Evolutionary conservation across 2,113 vertebrate genomes (phyloP), one percentile per base, ranked within the genome.

Genomic region (Aphelocoma coerulescens): DNA sequence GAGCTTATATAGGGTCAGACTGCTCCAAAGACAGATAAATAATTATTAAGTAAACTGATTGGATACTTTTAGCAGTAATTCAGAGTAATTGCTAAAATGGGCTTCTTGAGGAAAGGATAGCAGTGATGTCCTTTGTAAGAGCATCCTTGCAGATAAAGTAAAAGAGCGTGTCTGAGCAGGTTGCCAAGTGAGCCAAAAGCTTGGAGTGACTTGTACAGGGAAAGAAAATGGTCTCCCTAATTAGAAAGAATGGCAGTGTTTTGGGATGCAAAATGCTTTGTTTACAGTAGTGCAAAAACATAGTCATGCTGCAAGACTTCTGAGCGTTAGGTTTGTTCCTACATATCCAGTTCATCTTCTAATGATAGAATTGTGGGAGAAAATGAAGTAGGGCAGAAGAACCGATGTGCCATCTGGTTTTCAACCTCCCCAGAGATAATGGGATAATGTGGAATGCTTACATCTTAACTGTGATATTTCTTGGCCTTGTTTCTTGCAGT

Each of bases 401-500:
- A 75, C 54, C 11, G 1, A 17, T 0, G 0, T 58, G 33, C 21
- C 20, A 10, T 62, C 33, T 68, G 23, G 5, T 83, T 83, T 85
- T 52, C 37, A 79, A 1, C 17, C 8, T 94, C 13, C 7, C 23
- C 26, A 27, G 37, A 67, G 30, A 14, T 59, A 55, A 51, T 48
- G 14, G 20, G 22, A 18, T 66, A 82, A 35, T 37, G 16, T 89
- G 58, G 18, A 80, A 63, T 44, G 39, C 30, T 78, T 39, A 7
- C 15, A 43, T 79, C 26, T 77, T 87, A 49, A 48, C n/a, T 71
- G 46, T 83, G 48, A 15, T 93, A 19, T 90, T 93, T 95, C 69
- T 84, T 55, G 41, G 21, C 52, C 55, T 93, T 93, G 19, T 90
- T 84, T 76, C 55, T 88, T 84, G 10, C 97, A 99, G 99, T 99